Base-by-base conservation (phyloP, 2,888 invertebrate species). In the Tiliacea aurago region DNA sequence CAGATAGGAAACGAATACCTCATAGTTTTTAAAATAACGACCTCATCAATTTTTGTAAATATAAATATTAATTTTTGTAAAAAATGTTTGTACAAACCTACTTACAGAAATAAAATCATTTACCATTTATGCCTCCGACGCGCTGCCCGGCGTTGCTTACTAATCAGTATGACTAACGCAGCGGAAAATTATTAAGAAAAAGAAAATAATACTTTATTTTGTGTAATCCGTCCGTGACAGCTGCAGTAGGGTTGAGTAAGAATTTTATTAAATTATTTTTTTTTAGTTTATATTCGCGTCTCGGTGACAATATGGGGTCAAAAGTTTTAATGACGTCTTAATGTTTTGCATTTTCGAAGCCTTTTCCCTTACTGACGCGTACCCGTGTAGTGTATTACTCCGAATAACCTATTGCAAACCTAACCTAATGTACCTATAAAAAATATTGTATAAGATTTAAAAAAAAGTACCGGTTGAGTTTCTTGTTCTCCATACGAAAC, bases 101-200 rank as follows among this genome's bases (percentile, higher is more conserved):
- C 3, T 28, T 28, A 28, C 28, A 28, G 28, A 28, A 28, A 28
- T 28, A 28, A 28, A 28, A 28, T 28, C 28, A 28, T 28, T 28
- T 28, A 28, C 3, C 28, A 28, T 28, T 28, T 28, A 0, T 37
- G 37, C 4, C 37, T 4, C 37, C 37, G 6, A 37, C 37, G 11
- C 6, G 59, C 28, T 28, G 9, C 56, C 28, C 49, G 47, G 47
- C 63, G 69, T 58, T 45, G 23, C 67, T 69, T 49, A 63, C 73
- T 65, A 79, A 83, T 81, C 70, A 74, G 66, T 71, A 63, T 72
- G 58, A 68, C 81, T 82, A 84, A 88, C 66, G 71, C 63, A 80
- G 78, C 83, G 76, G 82, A 84, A 88, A 86, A 84, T 84, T 74
- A 67, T 73, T 41, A 71, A 80, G 80, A 84, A 83, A 82, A 76